Base-by-base conservation (phyloP, 2,888 invertebrate species). In the Napeogenes sylphis region DNA sequence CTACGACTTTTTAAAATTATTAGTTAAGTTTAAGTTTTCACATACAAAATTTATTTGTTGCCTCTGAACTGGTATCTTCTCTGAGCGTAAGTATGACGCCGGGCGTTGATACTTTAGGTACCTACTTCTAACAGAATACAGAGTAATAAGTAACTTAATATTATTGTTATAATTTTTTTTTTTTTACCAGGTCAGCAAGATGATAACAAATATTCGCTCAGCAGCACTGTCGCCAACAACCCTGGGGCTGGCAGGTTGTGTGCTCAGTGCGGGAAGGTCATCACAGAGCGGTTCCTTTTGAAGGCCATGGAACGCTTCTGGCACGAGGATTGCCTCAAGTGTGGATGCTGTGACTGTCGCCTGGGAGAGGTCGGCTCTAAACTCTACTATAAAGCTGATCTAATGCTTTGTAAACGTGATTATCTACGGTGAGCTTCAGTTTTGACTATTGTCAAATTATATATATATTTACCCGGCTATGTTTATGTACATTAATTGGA, bases 311-410 rank as follows among this genome's bases (percentile, higher is more conserved):
- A 97, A 82, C 92, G 96, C 81, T 96, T 94, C 87, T 98, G 98
- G 97, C 98, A 98, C 88, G 97, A 98, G 75, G 97, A 97, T 87
- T 97, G 97, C 78, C 92, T 98, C 69, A 97, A 97, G 81, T 96
- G 96, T 79, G 96, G 96, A 65, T 97, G 97, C 87, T 98, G 98
- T 81, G 96, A 97, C 85, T 97, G 97, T 83, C 92, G 97, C 59
- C 93, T 98, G n/a, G 97, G 97, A 2, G 97, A 98, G 86, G 97
- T 97, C 51, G 97, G 97, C 68, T 96, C 96, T 61, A 96, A 97
- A 69, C 92, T 97, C 58, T 98, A 96, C 88, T 96, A 96, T 74
- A 97, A 96, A 85, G 96, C 97, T 51, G 96, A 97, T 86, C 94
- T 97, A 69, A 95, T 97, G 83, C 93, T 97, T 63, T 98, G 97